Percentiles rank a stretch among this genome's conserved stretches.
Evolutionary conservation across 2,113 vertebrate genomes (phyloP).

Genomic region (Pitta sordida): DNA sequence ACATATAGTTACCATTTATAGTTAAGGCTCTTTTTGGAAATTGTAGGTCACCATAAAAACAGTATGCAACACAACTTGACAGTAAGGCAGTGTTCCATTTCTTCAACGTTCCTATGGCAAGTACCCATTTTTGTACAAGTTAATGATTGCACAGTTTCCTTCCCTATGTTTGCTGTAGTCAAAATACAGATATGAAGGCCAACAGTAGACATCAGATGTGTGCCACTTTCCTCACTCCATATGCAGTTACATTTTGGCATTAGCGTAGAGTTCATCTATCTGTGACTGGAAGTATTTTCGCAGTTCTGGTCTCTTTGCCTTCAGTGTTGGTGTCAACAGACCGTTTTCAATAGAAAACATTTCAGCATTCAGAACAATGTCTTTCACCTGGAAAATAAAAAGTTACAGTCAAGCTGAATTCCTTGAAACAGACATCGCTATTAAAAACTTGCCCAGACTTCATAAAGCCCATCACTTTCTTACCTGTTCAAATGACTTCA

Average conservation of each 20-base stretch:
- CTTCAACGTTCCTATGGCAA: slow-evolving; percentile 71
- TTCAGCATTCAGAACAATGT: slow-evolving; percentile 81
- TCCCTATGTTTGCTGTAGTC: slow-evolving; percentile 64
- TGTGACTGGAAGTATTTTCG: slow-evolving; percentile 82
- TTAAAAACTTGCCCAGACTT: neutral
- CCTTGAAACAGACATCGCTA: neutral
- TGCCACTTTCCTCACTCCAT: neutral
- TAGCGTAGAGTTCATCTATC: slow-evolving; percentile 89
- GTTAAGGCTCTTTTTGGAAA: slow-evolving; percentile 81
- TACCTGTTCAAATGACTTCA: slow-evolving; percentile 98
- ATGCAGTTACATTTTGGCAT: slow-evolving; percentile 81
- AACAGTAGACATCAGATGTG: slow-evolving; percentile 25
- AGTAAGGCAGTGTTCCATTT: slow-evolving; percentile 75
- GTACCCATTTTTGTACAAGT: slow-evolving; percentile 62
- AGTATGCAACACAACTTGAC: slow-evolving; percentile 71
- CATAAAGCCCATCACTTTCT: neutral
- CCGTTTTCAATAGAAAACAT: slow-evolving; percentile 92
- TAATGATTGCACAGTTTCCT: slow-evolving; percentile 63
- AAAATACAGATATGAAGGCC: slow-evolving; percentile 60
- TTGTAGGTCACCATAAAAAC: slow-evolving; percentile 66
- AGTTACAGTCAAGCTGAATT: neutral
- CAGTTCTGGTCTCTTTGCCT: slow-evolving; percentile 88
- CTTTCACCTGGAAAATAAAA: slow-evolving; percentile 81
- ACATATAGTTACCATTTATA: slow-evolving; percentile 69
- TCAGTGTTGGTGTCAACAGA: slow-evolving; percentile 93